Conservation (phyloP, 2,888 invertebrate species). For the Penaeus monodon region DNA sequence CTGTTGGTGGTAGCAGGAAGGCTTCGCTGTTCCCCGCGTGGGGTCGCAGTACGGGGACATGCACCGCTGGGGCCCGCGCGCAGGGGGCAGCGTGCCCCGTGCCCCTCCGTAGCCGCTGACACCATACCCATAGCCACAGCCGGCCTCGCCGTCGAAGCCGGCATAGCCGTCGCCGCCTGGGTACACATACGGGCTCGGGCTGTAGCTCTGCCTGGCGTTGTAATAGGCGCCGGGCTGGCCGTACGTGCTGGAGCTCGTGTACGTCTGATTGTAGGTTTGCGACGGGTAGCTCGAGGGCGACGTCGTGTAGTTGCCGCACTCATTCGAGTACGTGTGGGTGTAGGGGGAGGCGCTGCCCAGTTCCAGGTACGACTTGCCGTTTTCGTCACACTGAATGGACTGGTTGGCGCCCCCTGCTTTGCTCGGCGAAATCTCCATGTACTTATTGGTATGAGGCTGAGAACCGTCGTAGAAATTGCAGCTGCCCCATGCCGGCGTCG, state of each 20-base stretch:
- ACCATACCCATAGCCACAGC: conserved; percentile 59
- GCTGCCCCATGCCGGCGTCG: conserved; percentile 58
- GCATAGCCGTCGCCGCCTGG: conserved; percentile 42
- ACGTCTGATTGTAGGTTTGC: conserved; percentile 61
- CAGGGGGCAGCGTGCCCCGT: conserved; percentile 31
- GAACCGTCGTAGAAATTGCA: conserved; percentile 64
- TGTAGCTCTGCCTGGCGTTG: conserved; percentile 60
- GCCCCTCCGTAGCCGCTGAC: conserved; percentile 31
- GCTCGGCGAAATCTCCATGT: conserved; percentile 64
- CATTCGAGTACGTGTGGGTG: conserved; percentile 60
- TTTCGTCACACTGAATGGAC: conserved; percentile 88
- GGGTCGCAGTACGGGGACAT: conserved; percentile 74
- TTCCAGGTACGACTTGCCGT: conserved; percentile 90
- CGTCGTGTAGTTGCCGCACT: conserved; percentile 64
- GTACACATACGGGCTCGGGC: conserved; percentile 55
- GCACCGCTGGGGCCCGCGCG: conserved; percentile 55
- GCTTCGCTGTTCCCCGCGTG: conserved; percentile 83
- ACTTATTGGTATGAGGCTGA: conserved; percentile 63
- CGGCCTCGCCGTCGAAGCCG: conserved; percentile 43
- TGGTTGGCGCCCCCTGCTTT: conserved; percentile 71
- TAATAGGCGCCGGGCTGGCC: conserved; percentile 53
- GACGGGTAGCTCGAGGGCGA: conserved; percentile 61
- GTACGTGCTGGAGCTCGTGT: conserved; percentile 57
- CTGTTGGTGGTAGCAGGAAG: conserved; percentile 85
- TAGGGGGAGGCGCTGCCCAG: conserved; percentile 74